phyloP scores from a whole-genome alignment of 1,140 invertebrate species.

The Macrobrachium nipponense region DNA sequence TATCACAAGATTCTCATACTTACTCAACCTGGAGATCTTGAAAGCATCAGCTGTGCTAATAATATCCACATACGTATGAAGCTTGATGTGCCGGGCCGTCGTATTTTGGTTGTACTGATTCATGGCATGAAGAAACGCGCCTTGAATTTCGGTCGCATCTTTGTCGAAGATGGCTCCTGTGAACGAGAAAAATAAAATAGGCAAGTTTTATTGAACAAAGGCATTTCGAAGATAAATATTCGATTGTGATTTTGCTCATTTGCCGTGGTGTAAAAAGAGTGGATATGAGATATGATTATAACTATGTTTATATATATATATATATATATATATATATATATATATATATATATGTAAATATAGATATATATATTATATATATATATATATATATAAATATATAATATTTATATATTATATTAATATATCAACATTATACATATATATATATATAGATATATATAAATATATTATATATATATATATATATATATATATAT shows the following conservation, averaged over 20 bases:
- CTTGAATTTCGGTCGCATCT: slow-evolving; percentile 87
- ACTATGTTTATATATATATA: background rate
- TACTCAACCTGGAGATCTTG: slow-evolving; percentile 83
- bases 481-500: too few species aligned
- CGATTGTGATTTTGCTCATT: background rate
- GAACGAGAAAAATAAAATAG: background rate
- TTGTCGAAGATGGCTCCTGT: slow-evolving; percentile 69
- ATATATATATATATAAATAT: background rate
- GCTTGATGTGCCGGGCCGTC: slow-evolving; percentile 78
- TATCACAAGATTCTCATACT: background rate
- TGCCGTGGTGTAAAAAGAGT: background rate
- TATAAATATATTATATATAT: too few species aligned
- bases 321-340: slow-evolving; percentile 15
- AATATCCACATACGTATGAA: slow-evolving; percentile 86
- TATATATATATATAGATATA: too few species aligned
- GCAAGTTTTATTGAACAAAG: too few species aligned
- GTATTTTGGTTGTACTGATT: slow-evolving; percentile 81
- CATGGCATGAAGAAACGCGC: slow-evolving; percentile 88
- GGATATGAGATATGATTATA: background rate
- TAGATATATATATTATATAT: background rate
- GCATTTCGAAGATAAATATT: background rate
- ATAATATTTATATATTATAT: background rate
- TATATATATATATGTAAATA: background rate
- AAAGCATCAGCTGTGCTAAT: slow-evolving; percentile 93
- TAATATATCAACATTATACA: background rate